Conservation (phyloP, 2,888 invertebrate genomes). For the Cataglyphis albicans region DNA sequence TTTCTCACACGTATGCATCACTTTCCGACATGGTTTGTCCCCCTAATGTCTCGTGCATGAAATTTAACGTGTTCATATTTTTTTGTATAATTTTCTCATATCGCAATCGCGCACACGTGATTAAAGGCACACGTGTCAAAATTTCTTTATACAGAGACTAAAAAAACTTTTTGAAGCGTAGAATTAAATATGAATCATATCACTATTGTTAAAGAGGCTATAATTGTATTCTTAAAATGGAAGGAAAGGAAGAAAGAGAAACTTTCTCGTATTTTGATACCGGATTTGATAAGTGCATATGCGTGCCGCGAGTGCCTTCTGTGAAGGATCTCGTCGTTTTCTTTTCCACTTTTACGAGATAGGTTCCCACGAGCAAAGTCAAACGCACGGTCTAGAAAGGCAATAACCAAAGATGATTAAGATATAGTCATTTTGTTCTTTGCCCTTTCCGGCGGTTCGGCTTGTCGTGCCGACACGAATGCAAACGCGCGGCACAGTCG, state of each 20-base stretch:
- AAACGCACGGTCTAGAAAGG: slow-evolving; percentile 72
- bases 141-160: neutral
- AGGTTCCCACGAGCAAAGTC: slow-evolving; percentile 69
- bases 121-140: neutral
- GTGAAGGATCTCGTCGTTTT: slow-evolving; percentile 58
- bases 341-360: slow-evolving; percentile 60
- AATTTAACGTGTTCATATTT: slow-evolving; percentile 36
- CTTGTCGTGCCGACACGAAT: slow-evolving; percentile 70
- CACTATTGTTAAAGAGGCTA: too few species aligned
- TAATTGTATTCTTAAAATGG: neutral
- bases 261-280: neutral
- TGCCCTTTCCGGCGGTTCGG: slow-evolving; percentile 62
- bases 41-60: slow-evolving; percentile 15
- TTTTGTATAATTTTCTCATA: slow-evolving; percentile 30
- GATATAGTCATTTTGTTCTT: slow-evolving; percentile 68
- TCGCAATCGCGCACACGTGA: neutral
- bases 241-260: neutral
- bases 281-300: slow-evolving; percentile 18
- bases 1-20: slow-evolving; percentile 69
- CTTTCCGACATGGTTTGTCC: neutral
- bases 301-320: slow-evolving; percentile 39
- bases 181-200: neutral
- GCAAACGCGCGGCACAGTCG: slow-evolving; percentile 61
- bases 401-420: slow-evolving; percentile 72
- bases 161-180: neutral